Base-by-base conservation (phyloP, 2,113 vertebrate species). In the Hyperoodon ampullatus region DNA sequence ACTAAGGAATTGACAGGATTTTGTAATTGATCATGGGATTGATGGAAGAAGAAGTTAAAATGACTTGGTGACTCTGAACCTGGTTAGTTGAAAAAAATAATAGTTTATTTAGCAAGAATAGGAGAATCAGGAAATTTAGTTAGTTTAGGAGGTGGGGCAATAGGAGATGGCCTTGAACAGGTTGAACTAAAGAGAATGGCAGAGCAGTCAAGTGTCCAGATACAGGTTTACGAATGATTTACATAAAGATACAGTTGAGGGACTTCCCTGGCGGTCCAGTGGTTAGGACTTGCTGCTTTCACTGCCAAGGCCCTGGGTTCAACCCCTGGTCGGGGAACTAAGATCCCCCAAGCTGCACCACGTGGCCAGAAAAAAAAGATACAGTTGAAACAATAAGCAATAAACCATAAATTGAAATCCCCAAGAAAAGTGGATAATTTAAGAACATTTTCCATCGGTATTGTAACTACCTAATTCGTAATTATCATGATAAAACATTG, bases 401-500 rank as follows among this genome's bases (percentile, higher is more conserved):
- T 75, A 19, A 75, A 75, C 72, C 47, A 75, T 10, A 35, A 83
- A 84, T 44, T 47, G 5, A 70, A 90, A 87, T 74, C 55, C 33
- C 58, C 12, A 55, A 93, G 77, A 89, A 35, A 87, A 72, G 50
- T 24, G 68, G 53, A 68, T 13, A 60, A 30, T 90, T 82, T 35
- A 68, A 5, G 13, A 72, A 74, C 15, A 81, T 35, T 84, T 91
- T 35, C 28, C 35, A 23, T 44, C 19, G 39, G 30, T 70, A 33
- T 85, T 65, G n/a, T 82, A 80, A 55, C 74, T 50, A 50, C 4
- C 4, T 58, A 58, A 95, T 93, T 82, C 30, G 26, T 74, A 90
- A 94, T 63, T 71, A 72, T 70, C n/a, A 85, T 35, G 61, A 83
- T 77, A 87, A 89, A 91, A 81, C 55, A 53, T 85, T 81, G 47